These are phyloP conservation scores for Archips xylosteana DNA, from an alignment of 2,888 invertebrate genomes.

Conservation along the genomic window DNA sequence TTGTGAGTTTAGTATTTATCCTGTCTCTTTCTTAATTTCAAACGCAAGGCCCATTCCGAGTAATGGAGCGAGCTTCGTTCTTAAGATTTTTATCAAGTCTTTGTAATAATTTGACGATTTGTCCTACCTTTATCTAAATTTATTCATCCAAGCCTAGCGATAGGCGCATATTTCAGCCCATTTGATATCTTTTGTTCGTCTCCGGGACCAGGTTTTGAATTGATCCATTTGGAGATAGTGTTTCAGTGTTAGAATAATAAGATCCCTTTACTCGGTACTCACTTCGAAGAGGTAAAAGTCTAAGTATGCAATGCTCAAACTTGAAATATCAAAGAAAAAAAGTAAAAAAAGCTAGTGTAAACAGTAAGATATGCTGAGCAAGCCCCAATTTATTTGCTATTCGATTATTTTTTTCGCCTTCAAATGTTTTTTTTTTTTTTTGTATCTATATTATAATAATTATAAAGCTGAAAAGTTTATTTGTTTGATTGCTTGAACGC, in stretches of 20 bases:
- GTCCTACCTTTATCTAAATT: constrained; percentile 21
- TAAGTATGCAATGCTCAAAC: too few species aligned
- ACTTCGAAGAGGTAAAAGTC: background rate
- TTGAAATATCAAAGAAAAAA: too few species aligned
- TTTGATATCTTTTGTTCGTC: constrained; percentile 17
- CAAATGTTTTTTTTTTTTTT: too few species aligned
- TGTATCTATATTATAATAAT: too few species aligned
- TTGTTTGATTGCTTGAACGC: too few species aligned
- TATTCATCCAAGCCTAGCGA: constrained; percentile 21
- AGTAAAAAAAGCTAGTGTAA: too few species aligned
- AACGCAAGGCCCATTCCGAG: background rate
- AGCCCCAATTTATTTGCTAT: too few species aligned
- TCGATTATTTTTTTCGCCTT: too few species aligned
- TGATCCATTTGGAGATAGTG: constrained; percentile 17
- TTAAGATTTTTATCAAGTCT: constrained; percentile 17
- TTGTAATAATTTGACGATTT: constrained; percentile 34
- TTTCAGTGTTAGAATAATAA: background rate
- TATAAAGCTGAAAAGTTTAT: too few species aligned
- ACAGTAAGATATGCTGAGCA: too few species aligned
- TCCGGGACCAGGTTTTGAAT: background rate
- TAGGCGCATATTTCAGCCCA: constrained; percentile 12
- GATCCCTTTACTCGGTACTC: background rate
- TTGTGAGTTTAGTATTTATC: too few species aligned
- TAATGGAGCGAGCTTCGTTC: background rate
- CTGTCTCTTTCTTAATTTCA: background rate